Evolutionary conservation across 2,888 invertebrate species (phyloP).

Genomic region (Trachelus stipa): DNA sequence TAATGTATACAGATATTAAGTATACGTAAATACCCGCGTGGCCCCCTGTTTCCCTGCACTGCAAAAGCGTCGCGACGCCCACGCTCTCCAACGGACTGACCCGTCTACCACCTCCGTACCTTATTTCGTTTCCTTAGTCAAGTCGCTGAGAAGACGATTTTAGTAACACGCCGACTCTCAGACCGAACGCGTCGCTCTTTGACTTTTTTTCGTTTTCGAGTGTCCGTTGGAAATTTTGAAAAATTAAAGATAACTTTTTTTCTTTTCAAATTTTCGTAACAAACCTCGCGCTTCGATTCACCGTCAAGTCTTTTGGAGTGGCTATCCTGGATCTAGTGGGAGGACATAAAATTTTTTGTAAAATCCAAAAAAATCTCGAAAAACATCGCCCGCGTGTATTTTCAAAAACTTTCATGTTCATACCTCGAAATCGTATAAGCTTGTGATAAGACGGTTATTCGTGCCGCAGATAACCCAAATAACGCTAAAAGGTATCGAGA

Average conservation of each 20-base stretch:
- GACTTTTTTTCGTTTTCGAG: not conserved
- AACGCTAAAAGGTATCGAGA: not conserved
- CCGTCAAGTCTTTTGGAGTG: not conserved
- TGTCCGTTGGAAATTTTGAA: not conserved
- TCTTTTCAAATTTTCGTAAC: not conserved
- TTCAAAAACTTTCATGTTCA: conserved; percentile 15
- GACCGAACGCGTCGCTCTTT: conserved; percentile 5
- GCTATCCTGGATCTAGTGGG: not conserved
- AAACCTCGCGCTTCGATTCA: not conserved
- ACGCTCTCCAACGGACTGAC: conserved; percentile 28
- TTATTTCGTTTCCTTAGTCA: conserved; percentile 34
- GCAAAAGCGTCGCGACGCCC: conserved; percentile 34
- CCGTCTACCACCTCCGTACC: conserved; percentile 6
- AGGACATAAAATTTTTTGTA: not conserved
- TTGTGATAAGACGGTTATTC: not conserved
- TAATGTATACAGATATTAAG: not conserved
- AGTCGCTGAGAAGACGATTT: conserved; percentile 41
- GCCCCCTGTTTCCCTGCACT: not conserved
- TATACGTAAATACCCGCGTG: conserved; percentile 18
- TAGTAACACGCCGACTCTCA: conserved; percentile 49
- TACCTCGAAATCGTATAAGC: conserved; percentile 22
- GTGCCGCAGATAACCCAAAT: not conserved
- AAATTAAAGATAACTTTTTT: not conserved
- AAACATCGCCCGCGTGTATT: not conserved
- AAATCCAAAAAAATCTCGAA: not conserved